A percentile compares a stretch with the other conserved stretches of the same genome.
These are phyloP conservation scores for Cherax destructor DNA, from an alignment of 1,140 invertebrate genomes.

Conservation along the genomic window DNA sequence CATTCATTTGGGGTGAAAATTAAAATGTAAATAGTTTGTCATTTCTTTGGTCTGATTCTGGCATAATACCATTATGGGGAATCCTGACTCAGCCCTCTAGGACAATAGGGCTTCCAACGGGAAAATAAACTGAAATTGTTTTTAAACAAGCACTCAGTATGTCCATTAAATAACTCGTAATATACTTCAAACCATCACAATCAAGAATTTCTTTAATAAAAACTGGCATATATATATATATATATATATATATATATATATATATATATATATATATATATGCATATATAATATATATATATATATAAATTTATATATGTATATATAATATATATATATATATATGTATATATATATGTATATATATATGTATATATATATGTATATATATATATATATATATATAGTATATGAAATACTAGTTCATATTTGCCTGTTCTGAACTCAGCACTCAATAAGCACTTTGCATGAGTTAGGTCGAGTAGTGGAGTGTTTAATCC, in stretches of 20 bases:
- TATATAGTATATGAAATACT: background rate
- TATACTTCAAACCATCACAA: background rate
- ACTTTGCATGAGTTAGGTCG: slow-evolving; percentile 21
- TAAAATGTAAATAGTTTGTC: slow-evolving; percentile 12
- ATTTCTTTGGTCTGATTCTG: background rate
- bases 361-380: slow-evolving; percentile 3
- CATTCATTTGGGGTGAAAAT: background rate
- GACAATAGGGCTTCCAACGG: slow-evolving; percentile 22
- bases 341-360: slow-evolving; percentile 1
- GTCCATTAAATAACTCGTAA: slow-evolving; percentile 33
- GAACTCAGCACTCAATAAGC: slow-evolving; percentile 18
- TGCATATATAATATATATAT: background rate
- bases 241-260: slow-evolving; percentile 11
- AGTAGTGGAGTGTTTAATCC: slow-evolving; percentile 33
- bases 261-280: slow-evolving; percentile 7
- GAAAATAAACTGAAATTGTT: background rate
- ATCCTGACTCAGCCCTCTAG: background rate
- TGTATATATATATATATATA: slow-evolving; percentile 9
- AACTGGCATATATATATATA: background rate
- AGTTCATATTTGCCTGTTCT: slow-evolving; percentile 6
- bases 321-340: background rate
- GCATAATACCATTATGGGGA: slow-evolving; percentile 17
- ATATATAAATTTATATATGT: background rate
- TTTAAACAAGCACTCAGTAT: background rate
- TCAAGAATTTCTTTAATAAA: slow-evolving; percentile 17